phyloP scores from a whole-genome alignment of 2,113 vertebrate species.

The Tachysurus vachellii region DNA sequence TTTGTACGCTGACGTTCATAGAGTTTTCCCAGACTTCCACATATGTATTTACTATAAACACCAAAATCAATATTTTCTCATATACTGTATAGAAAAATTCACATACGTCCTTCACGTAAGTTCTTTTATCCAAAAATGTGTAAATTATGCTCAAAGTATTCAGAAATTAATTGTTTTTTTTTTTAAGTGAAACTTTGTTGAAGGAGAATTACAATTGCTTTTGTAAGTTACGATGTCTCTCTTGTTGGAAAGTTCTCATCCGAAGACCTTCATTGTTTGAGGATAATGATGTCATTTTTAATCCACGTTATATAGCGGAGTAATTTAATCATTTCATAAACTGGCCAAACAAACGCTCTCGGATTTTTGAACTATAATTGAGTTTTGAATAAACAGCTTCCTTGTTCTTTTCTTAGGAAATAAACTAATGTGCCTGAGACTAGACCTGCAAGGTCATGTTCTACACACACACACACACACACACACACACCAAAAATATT shows the following conservation, averaged over 20 bases:
- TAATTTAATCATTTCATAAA: background rate
- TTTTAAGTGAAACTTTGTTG: background rate
- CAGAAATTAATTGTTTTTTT: background rate
- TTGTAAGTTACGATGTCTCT: background rate
- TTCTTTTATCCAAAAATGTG: background rate
- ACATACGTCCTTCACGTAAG: background rate
- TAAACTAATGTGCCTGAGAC: background rate
- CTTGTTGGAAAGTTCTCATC: conserved; percentile 16
- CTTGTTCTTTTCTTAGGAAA: background rate
- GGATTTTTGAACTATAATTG: background rate
- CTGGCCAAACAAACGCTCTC: background rate
- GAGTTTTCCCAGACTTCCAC: no score
- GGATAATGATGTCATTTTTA: background rate
- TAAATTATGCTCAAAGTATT: background rate
- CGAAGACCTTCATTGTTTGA: background rate
- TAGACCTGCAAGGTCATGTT: background rate
- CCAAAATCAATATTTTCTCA: background rate
- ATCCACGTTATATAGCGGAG: background rate
- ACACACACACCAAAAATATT: conserved; percentile 23
- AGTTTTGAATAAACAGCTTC: background rate
- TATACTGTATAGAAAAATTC: no score
- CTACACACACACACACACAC: conserved; percentile 18
- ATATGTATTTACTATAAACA: background rate
- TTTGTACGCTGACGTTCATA: background rate
- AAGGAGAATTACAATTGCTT: no score